Percentiles rank a stretch among this genome's conserved stretches.
These are phyloP conservation scores for Chymomyza amoena DNA, from an alignment of 2,888 invertebrate genomes.

Conservation along the genomic window DNA sequence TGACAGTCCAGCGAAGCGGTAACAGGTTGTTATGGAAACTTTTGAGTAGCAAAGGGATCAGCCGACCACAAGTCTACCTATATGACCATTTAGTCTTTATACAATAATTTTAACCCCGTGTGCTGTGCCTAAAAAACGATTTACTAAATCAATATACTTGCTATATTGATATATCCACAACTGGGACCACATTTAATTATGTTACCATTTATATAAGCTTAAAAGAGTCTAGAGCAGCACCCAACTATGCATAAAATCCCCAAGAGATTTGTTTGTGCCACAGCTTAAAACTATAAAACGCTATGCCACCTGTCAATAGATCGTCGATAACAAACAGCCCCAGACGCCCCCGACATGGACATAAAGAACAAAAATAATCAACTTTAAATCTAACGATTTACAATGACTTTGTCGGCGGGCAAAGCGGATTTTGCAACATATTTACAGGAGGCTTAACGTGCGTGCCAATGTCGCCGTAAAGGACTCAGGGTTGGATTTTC, in stretches of 20 bases:
- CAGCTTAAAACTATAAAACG: constrained; percentile 33
- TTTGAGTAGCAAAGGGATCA: neutral
- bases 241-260: neutral
- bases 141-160: no score
- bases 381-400: constrained; percentile 56
- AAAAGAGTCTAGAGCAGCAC: no score
- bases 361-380: constrained; percentile 52
- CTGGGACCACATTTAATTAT: no score
- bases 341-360: constrained; percentile 23
- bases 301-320: constrained; percentile 48
- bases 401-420: constrained; percentile 24
- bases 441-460: constrained; percentile 52
- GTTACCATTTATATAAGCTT: no score
- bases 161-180: no score
- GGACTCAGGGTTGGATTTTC: constrained; percentile 54
- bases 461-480: constrained; percentile 12
- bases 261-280: constrained; percentile 30
- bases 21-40: constrained; percentile 12
- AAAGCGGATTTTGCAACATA: constrained; percentile 47
- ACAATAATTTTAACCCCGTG: no score
- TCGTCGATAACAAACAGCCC: constrained; percentile 29
- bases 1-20: constrained; percentile 52
- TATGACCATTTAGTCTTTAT: constrained; percentile 1
- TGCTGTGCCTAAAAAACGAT: no score
- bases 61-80: neutral